A percentile compares a stretch with the other conserved stretches of the same genome.
These are phyloP conservation scores for Melipona bicolor DNA, from an alignment of 2,888 invertebrate species.

Conservation along the genomic window DNA sequence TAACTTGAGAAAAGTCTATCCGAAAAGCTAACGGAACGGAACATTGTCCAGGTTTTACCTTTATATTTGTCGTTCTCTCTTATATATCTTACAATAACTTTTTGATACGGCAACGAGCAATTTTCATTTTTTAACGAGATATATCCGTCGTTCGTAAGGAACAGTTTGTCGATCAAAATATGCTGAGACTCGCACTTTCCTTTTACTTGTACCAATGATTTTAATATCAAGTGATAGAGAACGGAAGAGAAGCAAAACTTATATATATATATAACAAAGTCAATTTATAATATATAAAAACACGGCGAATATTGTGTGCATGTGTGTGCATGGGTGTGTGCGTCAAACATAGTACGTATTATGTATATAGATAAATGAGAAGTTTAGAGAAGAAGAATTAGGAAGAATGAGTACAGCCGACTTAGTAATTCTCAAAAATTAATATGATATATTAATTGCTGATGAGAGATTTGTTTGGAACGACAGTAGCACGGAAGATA, in stretches of 20 bases:
- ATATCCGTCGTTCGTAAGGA: background rate
- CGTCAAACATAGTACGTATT: constrained; percentile 15
- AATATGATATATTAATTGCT: constrained; percentile 21
- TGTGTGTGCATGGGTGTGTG: background rate
- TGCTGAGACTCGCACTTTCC: constrained; percentile 41
- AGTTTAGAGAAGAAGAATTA: constrained; percentile 9
- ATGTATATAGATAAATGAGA: background rate
- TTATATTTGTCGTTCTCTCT: constrained; percentile 33
- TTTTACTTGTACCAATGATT: constrained; percentile 60
- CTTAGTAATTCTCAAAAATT: constrained; percentile 43
- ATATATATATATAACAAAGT: constrained; percentile 36
- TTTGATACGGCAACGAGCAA: constrained; percentile 56
- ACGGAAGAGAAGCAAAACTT: constrained; percentile 25
- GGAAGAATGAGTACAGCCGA: constrained; percentile 20
- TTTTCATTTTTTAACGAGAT: constrained; percentile 49
- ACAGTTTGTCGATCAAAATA: constrained; percentile 18
- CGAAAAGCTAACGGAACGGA: constrained; percentile 46
- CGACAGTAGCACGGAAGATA: constrained; percentile 24
- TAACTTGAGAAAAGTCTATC: constrained; percentile 62
- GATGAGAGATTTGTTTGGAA: constrained; percentile 41
- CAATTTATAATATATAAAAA: constrained; percentile 56
- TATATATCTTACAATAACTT: constrained; percentile 28
- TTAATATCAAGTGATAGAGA: constrained; percentile 37
- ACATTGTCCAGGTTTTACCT: constrained; percentile 21
- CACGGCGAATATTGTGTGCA: background rate